Percentiles rank a stretch among this genome's conserved stretches.
These are phyloP conservation scores for Chiloscyllium plagiosum DNA, from an alignment of 2,113 vertebrate genomes.

Conservation along the genomic window DNA sequence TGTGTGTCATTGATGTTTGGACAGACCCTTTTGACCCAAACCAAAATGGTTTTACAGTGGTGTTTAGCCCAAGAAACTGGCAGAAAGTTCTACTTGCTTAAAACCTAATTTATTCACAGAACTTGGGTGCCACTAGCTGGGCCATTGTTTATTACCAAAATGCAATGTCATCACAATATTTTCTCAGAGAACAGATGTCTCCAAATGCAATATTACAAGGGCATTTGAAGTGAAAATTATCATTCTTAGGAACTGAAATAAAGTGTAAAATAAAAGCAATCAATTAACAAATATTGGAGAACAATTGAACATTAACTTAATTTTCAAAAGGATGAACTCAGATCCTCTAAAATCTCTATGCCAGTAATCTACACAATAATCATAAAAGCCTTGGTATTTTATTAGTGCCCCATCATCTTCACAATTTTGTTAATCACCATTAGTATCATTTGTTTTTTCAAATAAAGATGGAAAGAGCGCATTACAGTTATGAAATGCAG, in stretches of 20 bases:
- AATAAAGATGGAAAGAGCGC: neutral
- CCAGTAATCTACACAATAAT: neutral
- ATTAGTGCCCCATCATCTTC: neutral
- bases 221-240: neutral
- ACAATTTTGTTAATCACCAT: neutral
- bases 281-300: neutral
- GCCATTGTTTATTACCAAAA: too few species aligned
- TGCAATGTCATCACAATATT: neutral
- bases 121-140: too few species aligned
- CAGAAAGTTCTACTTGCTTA: too few species aligned
- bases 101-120: too few species aligned
- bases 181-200: neutral
- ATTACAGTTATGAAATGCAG: neutral
- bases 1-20: too few species aligned
- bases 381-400: neutral
- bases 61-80: too few species aligned
- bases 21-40: too few species aligned
- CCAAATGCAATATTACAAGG: neutral
- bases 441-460: neutral
- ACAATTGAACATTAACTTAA: neutral
- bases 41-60: too few species aligned
- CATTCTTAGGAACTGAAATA: neutral
- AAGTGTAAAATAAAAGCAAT: neutral
- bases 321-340: neutral
- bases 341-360: neutral